Evolutionary conservation across 1,140 invertebrate genomes (phyloP).

Genomic region (Drosophila seguyi): DNA sequence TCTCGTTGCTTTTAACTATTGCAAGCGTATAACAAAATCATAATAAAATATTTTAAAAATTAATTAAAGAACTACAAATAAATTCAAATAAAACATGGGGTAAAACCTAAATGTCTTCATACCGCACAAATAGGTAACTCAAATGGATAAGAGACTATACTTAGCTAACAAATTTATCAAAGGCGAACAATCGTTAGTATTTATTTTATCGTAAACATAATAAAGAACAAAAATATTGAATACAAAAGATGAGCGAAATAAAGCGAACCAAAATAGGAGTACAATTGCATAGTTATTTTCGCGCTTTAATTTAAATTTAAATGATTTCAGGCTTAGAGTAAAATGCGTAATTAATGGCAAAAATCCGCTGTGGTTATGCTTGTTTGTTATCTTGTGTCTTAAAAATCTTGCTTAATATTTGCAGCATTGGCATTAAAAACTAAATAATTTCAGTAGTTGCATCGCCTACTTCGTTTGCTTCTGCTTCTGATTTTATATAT

Average conservation of each 20-base stretch:
- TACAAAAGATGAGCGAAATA: slow-evolving; percentile 43
- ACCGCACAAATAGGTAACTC: slow-evolving; percentile 59
- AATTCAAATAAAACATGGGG: slow-evolving; percentile 82
- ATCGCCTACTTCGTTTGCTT: slow-evolving; percentile 28
- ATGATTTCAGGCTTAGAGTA: slow-evolving; percentile 60
- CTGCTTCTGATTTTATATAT: slow-evolving; percentile 14
- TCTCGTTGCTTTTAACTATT: slow-evolving; percentile 73
- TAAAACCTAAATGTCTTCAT: slow-evolving; percentile 73
- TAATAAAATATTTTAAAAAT: slow-evolving; percentile 71
- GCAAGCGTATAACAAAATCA: slow-evolving; percentile 81
- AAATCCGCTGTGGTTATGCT: slow-evolving; percentile 61
- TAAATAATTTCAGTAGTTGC: slow-evolving; percentile 69
- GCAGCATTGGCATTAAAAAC: slow-evolving; percentile 57
- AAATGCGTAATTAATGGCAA: slow-evolving; percentile 80
- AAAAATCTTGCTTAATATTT: slow-evolving; percentile 40
- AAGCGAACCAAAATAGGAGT: slow-evolving; percentile 13
- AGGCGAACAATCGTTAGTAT: slow-evolving; percentile 29
- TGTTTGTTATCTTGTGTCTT: slow-evolving; percentile 42
- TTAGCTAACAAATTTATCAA: slow-evolving; percentile 53
- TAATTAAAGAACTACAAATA: slow-evolving; percentile 78
- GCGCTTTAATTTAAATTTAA: slow-evolving; percentile 57
- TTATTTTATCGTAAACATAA: slow-evolving; percentile 49
- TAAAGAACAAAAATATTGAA: slow-evolving; percentile 41
- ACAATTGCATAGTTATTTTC: slow-evolving; percentile 11
- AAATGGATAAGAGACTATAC: slow-evolving; percentile 33